Base-by-base conservation (phyloP, 1,140 invertebrate genomes). In the Lasioglossum baleicum region DNA sequence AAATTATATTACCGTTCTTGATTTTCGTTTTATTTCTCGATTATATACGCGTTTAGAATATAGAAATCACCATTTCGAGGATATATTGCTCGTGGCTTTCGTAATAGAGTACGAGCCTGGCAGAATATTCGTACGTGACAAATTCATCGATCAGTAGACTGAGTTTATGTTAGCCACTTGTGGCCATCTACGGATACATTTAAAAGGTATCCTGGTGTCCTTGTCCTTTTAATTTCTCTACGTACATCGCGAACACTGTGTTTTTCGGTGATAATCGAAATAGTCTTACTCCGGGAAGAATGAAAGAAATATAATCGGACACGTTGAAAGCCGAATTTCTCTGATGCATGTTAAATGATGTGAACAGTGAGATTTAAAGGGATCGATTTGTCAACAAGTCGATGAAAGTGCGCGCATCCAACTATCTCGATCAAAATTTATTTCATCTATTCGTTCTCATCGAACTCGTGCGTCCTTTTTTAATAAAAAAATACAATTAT, bases 161-260 rank as follows among this genome's bases (percentile, higher is more conserved):
- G 64, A 53, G 80, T 83, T 85, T 83, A 75, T 77, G 88, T 89
- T 85, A 80, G 90, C 88, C 90, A 90, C 89, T 89, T 90, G 90
- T 91, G 84, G 89, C 89, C 88, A 81, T 88, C 84, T 85, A 80
- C 84, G 85, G 88, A 85, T 75, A 80, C 68, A 77, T 83, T 86
- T 80, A 66, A 81, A 83, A 81, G 82, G 84, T 81, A 81, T 85
- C 75, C 84, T 81, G 65, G 53, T 53, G 60, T 72, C 48, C 63
- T 78, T 56, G 74, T 58, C 61, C 72, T 67, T 67, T 80, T 31
- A 79, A 79, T 79, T 73, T 79, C 20, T 56, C 44, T 35, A 31
- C 51, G 11, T 63, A 8, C 7, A 53, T 58, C 20, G 42, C 7
- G 8, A 22, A 51, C 1, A 35, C 5, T 40, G 7, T 7, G 10